Evolutionary conservation across 2,797 vertebrate species (phyloP), one percentile per base, ranked within the genome.

Genomic region (Chloroceryle inda): DNA sequence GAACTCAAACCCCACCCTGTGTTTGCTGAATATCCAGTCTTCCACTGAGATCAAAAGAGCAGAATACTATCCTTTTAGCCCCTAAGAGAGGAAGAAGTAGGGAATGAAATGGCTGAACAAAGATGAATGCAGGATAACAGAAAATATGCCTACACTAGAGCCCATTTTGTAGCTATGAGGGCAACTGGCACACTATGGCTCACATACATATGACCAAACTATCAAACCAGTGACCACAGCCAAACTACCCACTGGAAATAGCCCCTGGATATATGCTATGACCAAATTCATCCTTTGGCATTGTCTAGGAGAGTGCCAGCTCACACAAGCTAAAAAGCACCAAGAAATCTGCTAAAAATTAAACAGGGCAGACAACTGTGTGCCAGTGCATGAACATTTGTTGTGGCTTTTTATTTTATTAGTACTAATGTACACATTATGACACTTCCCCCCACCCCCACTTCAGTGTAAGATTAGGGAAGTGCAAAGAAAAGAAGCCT

Each of bases 401-500:
- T 47, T 5, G 6, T 85, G 66, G 33, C 21, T 61, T 88, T 87
- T 42, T 38, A 71, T 80, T 88, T 91, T 38, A 83, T 59, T 56
- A 77, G n/a, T 33, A 58, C 29, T 58, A 31, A 80, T 14, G 68
- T 76, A 91, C 13, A 88, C 11, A 29, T 79, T 69, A 67, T 15
- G 40, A 72, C 75, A 64, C 64, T 95, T 89, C 7, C 8, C 78
- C 71, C 76, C 78, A 11, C 63, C 72, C 71, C 61, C 91, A 24
- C 63, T 92, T 92, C 75, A 89, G 72, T 92, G 64, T 68, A 85
- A 85, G 59, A 85, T 83, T 35, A 91, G 78, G 64, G 87, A 91
- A 93, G 75, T 42, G 83, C 71, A 85, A 94, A 91, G 74, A 87
- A 89, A 92, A 93, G 40, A 91, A 95, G 75, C 64, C 89, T 96